Base-by-base conservation (phyloP, 2,797 vertebrate species). In the Notolabrus celidotus region DNA sequence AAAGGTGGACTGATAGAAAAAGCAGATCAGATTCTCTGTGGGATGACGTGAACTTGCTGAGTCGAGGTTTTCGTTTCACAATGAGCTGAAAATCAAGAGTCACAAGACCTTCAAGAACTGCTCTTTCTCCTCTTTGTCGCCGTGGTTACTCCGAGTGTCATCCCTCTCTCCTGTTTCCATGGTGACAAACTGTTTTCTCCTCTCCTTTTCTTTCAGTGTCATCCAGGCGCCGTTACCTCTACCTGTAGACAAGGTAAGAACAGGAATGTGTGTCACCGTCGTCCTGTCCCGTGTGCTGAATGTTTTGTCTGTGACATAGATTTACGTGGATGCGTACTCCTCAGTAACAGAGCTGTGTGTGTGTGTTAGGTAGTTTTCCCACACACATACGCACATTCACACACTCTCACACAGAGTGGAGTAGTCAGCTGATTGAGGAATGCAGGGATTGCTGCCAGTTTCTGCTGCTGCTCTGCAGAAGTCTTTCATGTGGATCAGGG, bases 181-280 rank as follows among this genome's bases (percentile, higher is more conserved):
- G 83, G 88, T 80, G 65, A 91, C 68, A 0, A 79, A 80, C 34
- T 82, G 76, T 84, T 71, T 78, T 64, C 33, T 74, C 67, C 47
- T 57, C 49, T 86, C 33, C 67, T 64, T 73, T 66, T 79, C 84
- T 94, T 92, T 61, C 89, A 99, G 98, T 93, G 97, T 98, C 92
- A 98, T 98, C 94, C 97, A 97, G 92, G 93, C 96, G 90, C 95
- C 97, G 65, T 93, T 97, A 90, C 96, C 98, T 85, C 96, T 97
- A 94, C 97, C 98, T 90, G 94, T 98, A 94, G 97, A 99, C 93
- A 99, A 99, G 97, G 97, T 99, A 96, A 97, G 95, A 90, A 56
- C 69, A n/a, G 50, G 53, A 9, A 46, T 36, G 4, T 45, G 29
- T 53, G 20, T 15, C 11, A 20, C 10, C 33, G 56, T 29, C 23